Conservation (phyloP, 2,113 vertebrate species). For the Callospermophilus lateralis region DNA sequence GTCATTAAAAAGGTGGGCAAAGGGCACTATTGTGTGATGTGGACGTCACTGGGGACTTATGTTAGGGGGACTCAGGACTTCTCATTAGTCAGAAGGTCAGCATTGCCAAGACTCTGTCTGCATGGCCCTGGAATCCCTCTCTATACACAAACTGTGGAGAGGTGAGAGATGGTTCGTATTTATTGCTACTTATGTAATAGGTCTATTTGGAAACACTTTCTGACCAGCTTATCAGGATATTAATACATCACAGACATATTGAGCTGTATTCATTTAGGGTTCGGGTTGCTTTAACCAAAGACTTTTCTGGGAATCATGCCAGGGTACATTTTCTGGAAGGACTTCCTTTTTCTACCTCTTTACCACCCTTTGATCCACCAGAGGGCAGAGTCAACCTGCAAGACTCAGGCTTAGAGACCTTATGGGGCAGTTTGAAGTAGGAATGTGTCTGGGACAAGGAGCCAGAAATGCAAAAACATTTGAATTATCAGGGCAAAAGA, state of each 20-base stretch:
- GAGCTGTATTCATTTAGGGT: conserved; percentile 84
- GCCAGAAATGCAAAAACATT: neutral
- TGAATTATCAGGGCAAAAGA: neutral
- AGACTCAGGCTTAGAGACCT: neutral
- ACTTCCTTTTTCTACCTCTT: conserved; percentile 55
- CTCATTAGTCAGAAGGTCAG: conserved; percentile 52
- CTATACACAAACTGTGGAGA: neutral
- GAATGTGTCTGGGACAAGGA: neutral
- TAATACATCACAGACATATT: conserved; percentile 81
- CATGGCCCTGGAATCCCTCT: neutral
- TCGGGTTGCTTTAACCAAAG: conserved; percentile 79
- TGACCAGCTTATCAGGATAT: conserved; percentile 79
- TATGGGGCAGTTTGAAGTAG: neutral
- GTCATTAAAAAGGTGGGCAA: conserved; percentile 67
- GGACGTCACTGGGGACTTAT: neutral
- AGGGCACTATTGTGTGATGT: conserved; percentile 10
- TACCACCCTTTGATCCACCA: conserved; percentile 75
- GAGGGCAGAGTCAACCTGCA: conserved; percentile 79
- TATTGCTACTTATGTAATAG: conserved; percentile 69
- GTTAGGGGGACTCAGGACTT: neutral
- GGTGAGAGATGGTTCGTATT: conserved; percentile 46
- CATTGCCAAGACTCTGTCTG: neutral
- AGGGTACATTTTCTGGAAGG: conserved; percentile 60
- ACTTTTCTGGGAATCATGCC: conserved; percentile 81
- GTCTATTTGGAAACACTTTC: conserved; percentile 77